phyloP scores from a whole-genome alignment of 30 jellyfish, hydroid and myxozoan genomes.

The Turritopsis rubra region DNA sequence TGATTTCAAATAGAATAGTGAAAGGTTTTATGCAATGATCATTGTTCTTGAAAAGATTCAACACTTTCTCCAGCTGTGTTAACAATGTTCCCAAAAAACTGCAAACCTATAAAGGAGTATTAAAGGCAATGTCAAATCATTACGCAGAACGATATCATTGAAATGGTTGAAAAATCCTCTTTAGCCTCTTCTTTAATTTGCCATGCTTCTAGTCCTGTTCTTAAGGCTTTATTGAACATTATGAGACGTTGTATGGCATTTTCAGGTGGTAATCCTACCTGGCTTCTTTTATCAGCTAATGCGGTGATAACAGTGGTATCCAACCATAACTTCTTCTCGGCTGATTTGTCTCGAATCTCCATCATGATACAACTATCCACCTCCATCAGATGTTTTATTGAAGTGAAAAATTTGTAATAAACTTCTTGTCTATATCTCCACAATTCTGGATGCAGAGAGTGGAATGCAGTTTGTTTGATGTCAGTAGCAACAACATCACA shows the following conservation, averaged over 20 bases:
- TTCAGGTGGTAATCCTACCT: not conserved
- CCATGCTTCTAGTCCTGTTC: too few relatives aligned
- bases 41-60: not conserved
- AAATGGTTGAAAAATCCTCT: too few relatives aligned
- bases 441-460: slow-evolving; percentile 39
- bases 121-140: not conserved
- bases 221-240: too few relatives aligned
- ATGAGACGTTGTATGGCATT: too few relatives aligned
- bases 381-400: slow-evolving; percentile 29
- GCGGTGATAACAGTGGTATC: not conserved
- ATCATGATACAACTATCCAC: slow-evolving; percentile 40
- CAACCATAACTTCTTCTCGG: slow-evolving; percentile 30
- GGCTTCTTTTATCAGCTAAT: not conserved
- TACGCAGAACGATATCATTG: not conserved
- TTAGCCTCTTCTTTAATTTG: too few relatives aligned
- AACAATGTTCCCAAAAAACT: not conserved
- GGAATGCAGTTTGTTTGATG: slow-evolving; percentile 33
- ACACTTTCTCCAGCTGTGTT: not conserved
- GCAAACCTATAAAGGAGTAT: not conserved
- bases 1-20: not conserved
- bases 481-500: slow-evolving; percentile 36
- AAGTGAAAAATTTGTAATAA: slow-evolving; percentile 31
- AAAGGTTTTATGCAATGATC: not conserved
- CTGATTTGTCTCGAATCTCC: slow-evolving; percentile 37
- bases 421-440: slow-evolving; percentile 21